Evolutionary conservation across 2,797 vertebrate genomes (phyloP), one percentile per base, ranked within the genome.

Genomic region (Myotis pilosus): DNA sequence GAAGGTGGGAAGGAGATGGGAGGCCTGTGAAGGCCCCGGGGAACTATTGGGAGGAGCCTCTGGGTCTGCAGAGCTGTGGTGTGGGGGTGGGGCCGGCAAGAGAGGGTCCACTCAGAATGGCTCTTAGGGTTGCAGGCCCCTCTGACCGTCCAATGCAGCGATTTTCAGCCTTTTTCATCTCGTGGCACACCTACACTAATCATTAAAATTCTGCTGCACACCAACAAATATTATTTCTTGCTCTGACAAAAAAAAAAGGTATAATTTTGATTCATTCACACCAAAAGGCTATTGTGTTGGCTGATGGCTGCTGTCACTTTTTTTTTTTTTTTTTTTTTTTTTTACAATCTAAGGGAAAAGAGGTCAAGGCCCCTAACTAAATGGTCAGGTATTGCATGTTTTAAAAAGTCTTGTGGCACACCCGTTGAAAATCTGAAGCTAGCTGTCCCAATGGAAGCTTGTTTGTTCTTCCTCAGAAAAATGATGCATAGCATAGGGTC

Each of bases 81-180:
- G 8, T 20, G 6, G 8, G 0, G 12, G 16, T 19, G 10, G 17
- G 38, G 28, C 19, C 0, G 33, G 33, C 36, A 5, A n/a, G 28
- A 82, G n/a, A 38, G 19, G 41, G 3, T n/a, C 25, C 7, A 44
- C 64, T 71, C 47, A 23, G 87, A 81, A 36, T 12, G 64, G n/a
- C 10, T 87, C 19, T 33, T 23, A 57, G 44, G 33, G 30, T 38
- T 78, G 64, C 71, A 80, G 41, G 44, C 1, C 10, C 38, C 22
- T 82, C 11, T 38, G 75, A 49, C n/a, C 23, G 47, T n/a, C 25
- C 38, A 23, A 78, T 33, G n/a, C 75, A 53, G 49, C 20, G 1
- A 36, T 53, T 36, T 69, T 36, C 19, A 36, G 30, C 20, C 19
- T 33, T 53, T 78, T 53, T 8, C 49, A 33, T 36, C n/a, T 36